Percentiles rank a stretch among this genome's conserved stretches.
These are phyloP conservation scores for Ichneumoninae sp. DNA, from an alignment of 2,888 invertebrate species.

Conservation along the genomic window DNA sequence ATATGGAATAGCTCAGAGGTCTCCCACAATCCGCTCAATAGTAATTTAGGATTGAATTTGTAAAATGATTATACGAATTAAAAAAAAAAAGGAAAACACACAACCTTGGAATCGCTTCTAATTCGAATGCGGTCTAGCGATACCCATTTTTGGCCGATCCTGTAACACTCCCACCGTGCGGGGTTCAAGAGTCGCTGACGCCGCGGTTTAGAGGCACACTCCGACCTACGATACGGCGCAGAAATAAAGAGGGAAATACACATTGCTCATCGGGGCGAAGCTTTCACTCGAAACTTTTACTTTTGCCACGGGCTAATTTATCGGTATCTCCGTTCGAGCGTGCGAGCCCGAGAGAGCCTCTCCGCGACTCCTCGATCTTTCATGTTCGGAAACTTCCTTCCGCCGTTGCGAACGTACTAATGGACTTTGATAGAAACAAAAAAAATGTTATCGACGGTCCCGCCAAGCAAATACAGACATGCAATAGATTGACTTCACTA, in stretches of 20 bases:
- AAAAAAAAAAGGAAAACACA: too few species aligned
- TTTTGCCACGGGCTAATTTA: conserved; percentile 81
- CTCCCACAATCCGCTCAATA: neutral
- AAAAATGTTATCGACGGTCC: neutral
- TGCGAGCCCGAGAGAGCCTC: conserved; percentile 31
- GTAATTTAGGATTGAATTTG: neutral
- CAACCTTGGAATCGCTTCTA: neutral
- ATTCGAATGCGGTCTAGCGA: neutral
- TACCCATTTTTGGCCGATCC: neutral
- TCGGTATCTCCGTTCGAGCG: conserved; percentile 67
- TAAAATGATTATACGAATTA: neutral
- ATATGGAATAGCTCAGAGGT: neutral
- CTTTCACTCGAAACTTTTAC: conserved; percentile 84
- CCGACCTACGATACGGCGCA: conserved; percentile 14
- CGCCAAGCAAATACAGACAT: neutral
- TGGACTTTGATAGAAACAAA: neutral
- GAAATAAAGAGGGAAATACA: conserved; percentile 25
- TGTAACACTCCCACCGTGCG: neutral
- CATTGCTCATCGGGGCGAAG: conserved; percentile 62
- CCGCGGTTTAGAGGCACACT: neutral
- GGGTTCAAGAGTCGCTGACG: neutral
- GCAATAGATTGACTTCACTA: neutral
- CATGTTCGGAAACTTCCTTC: neutral
- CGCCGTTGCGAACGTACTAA: neutral
- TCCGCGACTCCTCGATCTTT: neutral